phyloP scores from a whole-genome alignment of 2,888 invertebrate species.

The Molanna angustata region DNA sequence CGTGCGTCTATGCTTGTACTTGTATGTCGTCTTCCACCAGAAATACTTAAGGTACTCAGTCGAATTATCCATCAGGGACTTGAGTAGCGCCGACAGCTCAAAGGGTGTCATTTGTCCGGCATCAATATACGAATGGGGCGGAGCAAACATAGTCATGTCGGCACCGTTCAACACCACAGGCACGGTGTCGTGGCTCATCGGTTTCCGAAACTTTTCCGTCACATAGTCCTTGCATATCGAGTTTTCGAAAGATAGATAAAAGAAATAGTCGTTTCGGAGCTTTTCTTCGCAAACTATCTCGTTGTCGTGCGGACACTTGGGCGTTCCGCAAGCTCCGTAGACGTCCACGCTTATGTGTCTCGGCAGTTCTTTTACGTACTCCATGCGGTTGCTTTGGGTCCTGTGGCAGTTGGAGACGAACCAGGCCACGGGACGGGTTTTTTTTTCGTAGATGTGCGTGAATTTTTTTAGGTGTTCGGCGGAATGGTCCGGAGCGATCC shows the following conservation, averaged over 20 bases:
- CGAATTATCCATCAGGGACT: constrained; percentile 49
- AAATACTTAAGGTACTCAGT: constrained; percentile 63
- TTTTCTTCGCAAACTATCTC: constrained; percentile 40
- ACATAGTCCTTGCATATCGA: constrained; percentile 68
- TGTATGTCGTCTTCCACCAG: constrained; percentile 67
- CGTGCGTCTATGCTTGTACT: no score
- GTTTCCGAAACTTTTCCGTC: constrained; percentile 61
- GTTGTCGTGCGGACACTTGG: constrained; percentile 37
- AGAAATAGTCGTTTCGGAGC: constrained; percentile 58
- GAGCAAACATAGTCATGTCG: constrained; percentile 49
- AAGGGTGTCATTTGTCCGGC: constrained; percentile 58
- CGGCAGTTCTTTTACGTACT: constrained; percentile 48
- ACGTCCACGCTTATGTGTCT: constrained; percentile 59
- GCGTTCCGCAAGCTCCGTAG: constrained; percentile 59
- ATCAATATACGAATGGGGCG: constrained; percentile 60
- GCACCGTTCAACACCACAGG: constrained; percentile 40
- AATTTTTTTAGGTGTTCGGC: neutral
- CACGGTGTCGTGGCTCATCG: constrained; percentile 47
- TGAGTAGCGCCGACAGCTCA: constrained; percentile 57
- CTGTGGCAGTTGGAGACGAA: constrained; percentile 55
- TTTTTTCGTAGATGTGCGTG: constrained; percentile 40
- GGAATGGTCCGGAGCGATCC: no score
- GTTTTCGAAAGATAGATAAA: constrained; percentile 67
- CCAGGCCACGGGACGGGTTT: constrained; percentile 57
- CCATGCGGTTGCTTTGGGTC: constrained; percentile 47